Base-by-base conservation (phyloP, 2,797 vertebrate species). In the Aselliscus stoliczkanus region DNA sequence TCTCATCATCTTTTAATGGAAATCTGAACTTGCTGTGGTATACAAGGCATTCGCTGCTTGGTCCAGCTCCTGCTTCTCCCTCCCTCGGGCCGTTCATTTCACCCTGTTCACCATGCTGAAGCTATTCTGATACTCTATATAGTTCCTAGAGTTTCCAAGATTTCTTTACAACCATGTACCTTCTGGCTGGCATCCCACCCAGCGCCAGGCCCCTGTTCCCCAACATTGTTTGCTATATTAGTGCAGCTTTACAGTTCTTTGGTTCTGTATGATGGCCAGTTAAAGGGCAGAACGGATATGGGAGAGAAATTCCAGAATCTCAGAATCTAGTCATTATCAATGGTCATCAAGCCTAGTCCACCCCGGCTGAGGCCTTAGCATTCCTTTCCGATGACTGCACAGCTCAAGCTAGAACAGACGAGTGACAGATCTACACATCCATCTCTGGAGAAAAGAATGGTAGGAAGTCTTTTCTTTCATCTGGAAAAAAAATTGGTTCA, bases 401-500 rank as follows among this genome's bases (percentile, higher is more conserved):
- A 67, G 29, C 85, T 56, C 39, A 44, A 39, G 56, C 31, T 11
- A 82, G 27, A 88, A 58, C 23, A 97, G 44, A 77, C 18, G 31
- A 77, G 58, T 42, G 39, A 37, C 39, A 93, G 12, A 54, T 47
- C 44, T 79, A 14, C 54, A 85, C 44, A 21, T 47, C 80, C 37
- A 60, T 90, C 88, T 84, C 86, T 82, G 54, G 39, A 81, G 96
- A 90, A 82, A 37, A 54, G 8, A 47, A 18, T 72, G 52, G 95
- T 95, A 90, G 25, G 21, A 82, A 56, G 54, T 85, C n/a, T 67
- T 77, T 42, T 42, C 8, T 86, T 65, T 87, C 87, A 39, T 52
- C 3, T 39, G 42, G 29, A 29, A 5, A 85, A 47, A 80, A 88
- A 72, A 39, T 42, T 80, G 42, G 17, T 80, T 94, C 20, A 47